phyloP scores from a whole-genome alignment of 2,888 invertebrate genomes.

The Omphaloscelis lunosa region DNA sequence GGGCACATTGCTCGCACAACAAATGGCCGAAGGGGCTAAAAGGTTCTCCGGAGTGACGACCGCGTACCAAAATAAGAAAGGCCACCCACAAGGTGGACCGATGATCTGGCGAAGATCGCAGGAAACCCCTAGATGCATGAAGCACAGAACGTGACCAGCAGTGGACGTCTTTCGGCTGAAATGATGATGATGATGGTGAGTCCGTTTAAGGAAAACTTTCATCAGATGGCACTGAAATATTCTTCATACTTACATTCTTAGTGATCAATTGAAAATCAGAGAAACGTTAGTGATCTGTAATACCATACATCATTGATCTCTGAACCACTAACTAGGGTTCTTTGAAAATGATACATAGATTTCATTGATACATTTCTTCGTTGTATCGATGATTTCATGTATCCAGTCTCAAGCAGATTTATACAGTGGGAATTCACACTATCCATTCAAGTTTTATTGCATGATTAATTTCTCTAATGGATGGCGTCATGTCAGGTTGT shows the following conservation, averaged over 20 bases:
- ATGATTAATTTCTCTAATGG: background rate
- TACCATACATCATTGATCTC: background rate
- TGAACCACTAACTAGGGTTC: background rate
- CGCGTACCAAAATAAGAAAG: too few species aligned
- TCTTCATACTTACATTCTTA: background rate
- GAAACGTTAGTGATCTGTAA: background rate
- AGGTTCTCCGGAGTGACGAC: too few species aligned
- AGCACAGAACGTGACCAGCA: too few species aligned
- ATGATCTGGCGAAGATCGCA: too few species aligned
- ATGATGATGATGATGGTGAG: too few species aligned
- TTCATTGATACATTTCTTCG: background rate
- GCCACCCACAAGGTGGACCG: too few species aligned
- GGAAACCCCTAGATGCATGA: too few species aligned
- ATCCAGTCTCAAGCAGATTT: background rate
- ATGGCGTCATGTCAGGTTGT: background rate
- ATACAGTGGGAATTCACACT: background rate
- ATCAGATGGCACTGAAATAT: background rate
- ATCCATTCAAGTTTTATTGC: background rate
- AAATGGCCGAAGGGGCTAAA: too few species aligned
- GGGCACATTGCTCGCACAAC: too few species aligned
- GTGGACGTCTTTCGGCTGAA: too few species aligned
- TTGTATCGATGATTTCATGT: background rate
- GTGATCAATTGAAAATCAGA: background rate
- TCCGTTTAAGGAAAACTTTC: background rate
- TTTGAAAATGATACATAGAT: background rate